phyloP scores from a whole-genome alignment of 2,113 vertebrate species.

The Gymnobelideus leadbeateri region DNA sequence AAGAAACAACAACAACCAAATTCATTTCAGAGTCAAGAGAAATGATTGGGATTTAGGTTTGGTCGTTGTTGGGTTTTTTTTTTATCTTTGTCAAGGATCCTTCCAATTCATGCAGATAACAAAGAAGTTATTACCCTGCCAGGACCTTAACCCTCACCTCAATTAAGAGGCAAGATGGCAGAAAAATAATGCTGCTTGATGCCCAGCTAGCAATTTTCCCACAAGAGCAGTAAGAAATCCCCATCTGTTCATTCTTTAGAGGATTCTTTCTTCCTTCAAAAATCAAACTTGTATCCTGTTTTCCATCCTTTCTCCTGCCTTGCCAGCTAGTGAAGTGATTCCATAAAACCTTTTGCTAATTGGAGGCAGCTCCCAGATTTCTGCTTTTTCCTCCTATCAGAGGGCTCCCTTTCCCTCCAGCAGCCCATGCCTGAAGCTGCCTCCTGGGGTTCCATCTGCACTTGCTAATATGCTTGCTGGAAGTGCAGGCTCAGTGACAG shows the following conservation, averaged over 20 bases:
- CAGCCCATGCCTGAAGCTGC: not conserved
- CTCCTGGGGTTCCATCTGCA: not conserved
- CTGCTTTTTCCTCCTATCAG: not conserved
- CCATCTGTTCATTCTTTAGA: conserved; percentile 16
- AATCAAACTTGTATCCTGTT: not conserved
- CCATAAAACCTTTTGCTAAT: not conserved
- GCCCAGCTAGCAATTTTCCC: not conserved
- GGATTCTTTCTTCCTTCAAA: not conserved
- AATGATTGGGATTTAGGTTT: no score
- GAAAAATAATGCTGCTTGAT: not conserved
- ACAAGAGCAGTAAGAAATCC: not conserved
- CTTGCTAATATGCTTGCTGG: not conserved
- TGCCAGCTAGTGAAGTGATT: not conserved
- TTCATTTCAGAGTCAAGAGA: not conserved
- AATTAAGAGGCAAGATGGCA: not conserved
- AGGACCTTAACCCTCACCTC: not conserved
- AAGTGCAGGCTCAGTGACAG: not conserved
- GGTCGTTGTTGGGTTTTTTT: not conserved
- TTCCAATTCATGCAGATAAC: not conserved
- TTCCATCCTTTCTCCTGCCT: not conserved
- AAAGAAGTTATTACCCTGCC: not conserved
- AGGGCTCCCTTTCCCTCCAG: not conserved
- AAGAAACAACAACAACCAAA: not conserved
- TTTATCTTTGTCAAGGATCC: not conserved
- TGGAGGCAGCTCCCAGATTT: not conserved